Conservation (phyloP, 2,888 invertebrate genomes). For the Parnassius orleans region DNA sequence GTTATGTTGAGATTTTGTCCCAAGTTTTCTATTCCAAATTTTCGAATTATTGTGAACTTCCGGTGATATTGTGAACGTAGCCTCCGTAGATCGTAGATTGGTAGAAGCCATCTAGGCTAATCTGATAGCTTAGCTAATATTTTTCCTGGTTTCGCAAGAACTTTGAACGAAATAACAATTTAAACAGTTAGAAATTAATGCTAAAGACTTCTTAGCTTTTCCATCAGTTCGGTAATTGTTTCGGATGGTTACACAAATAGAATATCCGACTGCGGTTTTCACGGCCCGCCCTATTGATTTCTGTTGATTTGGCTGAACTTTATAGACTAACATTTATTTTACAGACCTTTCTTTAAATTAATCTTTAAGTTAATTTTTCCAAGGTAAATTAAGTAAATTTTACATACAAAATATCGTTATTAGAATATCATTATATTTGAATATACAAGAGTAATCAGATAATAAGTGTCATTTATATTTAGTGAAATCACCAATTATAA, state of each 20-base stretch:
- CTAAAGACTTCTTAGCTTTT: slow-evolving; percentile 34
- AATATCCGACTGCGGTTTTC: slow-evolving; percentile 60
- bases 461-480: too few species aligned
- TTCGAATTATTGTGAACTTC: too few species aligned
- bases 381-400: too few species aligned
- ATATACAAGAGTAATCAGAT: not conserved
- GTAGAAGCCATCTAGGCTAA: not conserved
- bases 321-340: not conserved
- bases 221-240: slow-evolving; percentile 51
- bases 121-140: slow-evolving; percentile 3
- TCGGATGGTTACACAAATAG: slow-evolving; percentile 61
- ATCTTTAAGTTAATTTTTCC: too few species aligned
- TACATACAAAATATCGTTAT: too few species aligned
- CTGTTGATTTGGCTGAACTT: slow-evolving; percentile 1
- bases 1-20: too few species aligned
- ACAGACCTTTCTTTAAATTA: too few species aligned
- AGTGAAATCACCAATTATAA: too few species aligned
- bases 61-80: too few species aligned
- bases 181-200: slow-evolving; percentile 33
- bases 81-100: too few species aligned
- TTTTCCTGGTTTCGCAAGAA: slow-evolving; percentile 15
- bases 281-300: slow-evolving; percentile 32
- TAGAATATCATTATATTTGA: too few species aligned
- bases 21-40: too few species aligned
- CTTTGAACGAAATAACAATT: slow-evolving; percentile 31